Evolutionary conservation across 1,140 invertebrate species (phyloP).

Genomic region (Drosophila pruinosa): DNA sequence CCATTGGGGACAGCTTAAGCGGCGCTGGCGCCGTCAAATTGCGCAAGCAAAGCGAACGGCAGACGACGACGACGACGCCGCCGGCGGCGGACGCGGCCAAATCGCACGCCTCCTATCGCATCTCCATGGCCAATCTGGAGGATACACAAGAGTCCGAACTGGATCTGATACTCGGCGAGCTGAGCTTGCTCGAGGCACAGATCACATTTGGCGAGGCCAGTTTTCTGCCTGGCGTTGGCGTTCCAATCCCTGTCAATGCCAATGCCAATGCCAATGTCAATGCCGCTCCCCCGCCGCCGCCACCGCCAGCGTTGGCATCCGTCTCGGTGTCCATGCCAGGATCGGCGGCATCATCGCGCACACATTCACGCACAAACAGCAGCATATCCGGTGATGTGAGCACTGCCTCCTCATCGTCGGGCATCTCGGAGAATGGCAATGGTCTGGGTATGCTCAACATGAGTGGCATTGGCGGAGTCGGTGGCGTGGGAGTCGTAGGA

Average conservation of each 20-base stretch:
- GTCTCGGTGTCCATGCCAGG: too few relatives aligned
- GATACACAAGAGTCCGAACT: conserved; percentile 97
- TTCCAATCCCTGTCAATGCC: too few relatives aligned
- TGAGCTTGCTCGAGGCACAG: conserved; percentile 91
- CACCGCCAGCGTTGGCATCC: conserved; percentile 22
- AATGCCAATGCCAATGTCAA: too few relatives aligned
- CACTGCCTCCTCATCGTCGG: conserved; percentile 78
- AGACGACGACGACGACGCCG: conserved; percentile 9
- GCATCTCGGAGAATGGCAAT: conserved; percentile 73
- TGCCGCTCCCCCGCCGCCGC: not conserved
- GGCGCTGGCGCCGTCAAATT: conserved; percentile 72
- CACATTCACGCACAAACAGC: conserved; percentile 84
- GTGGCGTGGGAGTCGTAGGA: not conserved
- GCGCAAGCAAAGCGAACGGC: conserved; percentile 68
- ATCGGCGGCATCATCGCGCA: conserved; percentile 75
- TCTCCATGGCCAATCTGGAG: conserved; percentile 96
- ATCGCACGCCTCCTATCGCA: conserved; percentile 87
- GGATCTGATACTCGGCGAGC: conserved; percentile 96
- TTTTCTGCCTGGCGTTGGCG: conserved; percentile 53
- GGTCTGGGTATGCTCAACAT: not conserved
- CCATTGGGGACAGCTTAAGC: conserved; percentile 31
- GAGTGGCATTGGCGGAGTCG: not conserved
- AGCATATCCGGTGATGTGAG: conserved; percentile 79
- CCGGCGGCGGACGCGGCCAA: not conserved
- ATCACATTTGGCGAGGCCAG: conserved; percentile 51